Evolutionary conservation across 1,140 invertebrate species (phyloP).

Genomic region (Sycophila sp.): DNA sequence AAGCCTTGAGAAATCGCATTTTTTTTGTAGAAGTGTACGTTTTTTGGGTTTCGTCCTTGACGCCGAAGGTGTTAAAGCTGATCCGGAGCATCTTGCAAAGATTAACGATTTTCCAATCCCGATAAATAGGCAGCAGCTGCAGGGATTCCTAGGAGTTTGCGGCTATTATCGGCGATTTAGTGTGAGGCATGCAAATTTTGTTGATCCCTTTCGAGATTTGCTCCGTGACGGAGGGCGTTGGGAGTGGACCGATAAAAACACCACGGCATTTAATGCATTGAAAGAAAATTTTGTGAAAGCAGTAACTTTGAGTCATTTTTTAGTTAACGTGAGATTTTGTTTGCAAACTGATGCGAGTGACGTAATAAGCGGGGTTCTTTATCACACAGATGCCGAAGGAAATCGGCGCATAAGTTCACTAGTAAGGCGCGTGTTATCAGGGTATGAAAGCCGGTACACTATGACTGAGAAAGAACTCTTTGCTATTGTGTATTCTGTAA

Average conservation of each 20-base stretch:
- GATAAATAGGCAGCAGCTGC: slow-evolving; percentile 36
- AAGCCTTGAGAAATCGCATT: slow-evolving; percentile 37
- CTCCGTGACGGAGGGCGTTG: slow-evolving; percentile 31
- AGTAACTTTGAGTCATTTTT: slow-evolving; percentile 16
- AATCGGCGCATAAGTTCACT: slow-evolving; percentile 29
- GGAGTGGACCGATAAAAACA: slow-evolving; percentile 35
- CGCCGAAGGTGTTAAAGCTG: slow-evolving; percentile 22
- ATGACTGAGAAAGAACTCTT: slow-evolving; percentile 54
- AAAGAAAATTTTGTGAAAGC: slow-evolving; percentile 37
- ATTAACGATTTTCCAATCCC: slow-evolving; percentile 38
- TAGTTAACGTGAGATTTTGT: background rate
- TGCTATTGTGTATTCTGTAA: slow-evolving; percentile 50
- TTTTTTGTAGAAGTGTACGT: slow-evolving; percentile 18
- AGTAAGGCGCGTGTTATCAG: slow-evolving; percentile 35
- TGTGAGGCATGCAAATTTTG: slow-evolving; percentile 22
- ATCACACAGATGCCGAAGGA: slow-evolving; percentile 30
- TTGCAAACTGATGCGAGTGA: slow-evolving; percentile 40
- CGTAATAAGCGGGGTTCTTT: slow-evolving; percentile 36
- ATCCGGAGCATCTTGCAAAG: slow-evolving; percentile 6
- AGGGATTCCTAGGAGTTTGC: slow-evolving; percentile 37
- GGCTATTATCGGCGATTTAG: slow-evolving; percentile 39
- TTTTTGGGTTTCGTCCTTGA: slow-evolving; percentile 40
- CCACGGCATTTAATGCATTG: slow-evolving; percentile 19
- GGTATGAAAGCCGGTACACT: slow-evolving; percentile 41
- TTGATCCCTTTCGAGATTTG: slow-evolving; percentile 38